phyloP scores from a whole-genome alignment of 53 echinoderm and acorn worm genomes.

The Hippasteria phrygiana region DNA sequence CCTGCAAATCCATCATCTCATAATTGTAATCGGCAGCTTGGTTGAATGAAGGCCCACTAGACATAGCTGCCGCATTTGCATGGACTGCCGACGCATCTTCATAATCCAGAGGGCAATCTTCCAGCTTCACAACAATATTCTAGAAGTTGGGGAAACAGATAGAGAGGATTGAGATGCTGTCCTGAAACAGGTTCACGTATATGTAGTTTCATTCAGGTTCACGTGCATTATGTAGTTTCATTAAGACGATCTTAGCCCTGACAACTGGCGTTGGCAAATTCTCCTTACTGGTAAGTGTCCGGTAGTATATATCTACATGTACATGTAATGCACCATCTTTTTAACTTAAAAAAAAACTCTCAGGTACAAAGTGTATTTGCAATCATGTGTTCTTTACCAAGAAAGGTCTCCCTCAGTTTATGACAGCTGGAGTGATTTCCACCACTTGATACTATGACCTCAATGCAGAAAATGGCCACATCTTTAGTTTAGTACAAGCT shows the following conservation, averaged over 20 bases:
- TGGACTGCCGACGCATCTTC: slow-evolving; percentile 1
- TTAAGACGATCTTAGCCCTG: neutral
- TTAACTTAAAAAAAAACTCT: too few species aligned
- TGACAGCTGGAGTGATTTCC: too few species aligned
- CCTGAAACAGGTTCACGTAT: neutral
- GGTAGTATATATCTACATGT: neutral
- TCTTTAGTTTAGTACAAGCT: too few species aligned
- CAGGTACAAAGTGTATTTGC: too few species aligned
- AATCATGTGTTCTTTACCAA: too few species aligned
- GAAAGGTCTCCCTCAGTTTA: too few species aligned
- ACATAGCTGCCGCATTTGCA: neutral
- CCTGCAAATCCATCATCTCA: slow-evolving; percentile 7
- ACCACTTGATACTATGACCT: too few species aligned
- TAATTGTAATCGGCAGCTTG: slow-evolving; percentile 1
- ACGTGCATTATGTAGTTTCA: neutral
- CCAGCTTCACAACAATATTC: slow-evolving; percentile 53
- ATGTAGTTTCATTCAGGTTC: neutral
- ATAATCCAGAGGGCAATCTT: slow-evolving; percentile 6
- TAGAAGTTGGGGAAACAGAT: slow-evolving; percentile 52
- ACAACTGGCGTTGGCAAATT: too few species aligned
- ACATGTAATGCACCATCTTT: neutral
- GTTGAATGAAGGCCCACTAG: neutral
- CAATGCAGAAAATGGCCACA: too few species aligned
- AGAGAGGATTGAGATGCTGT: slow-evolving; percentile 9
- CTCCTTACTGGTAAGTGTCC: neutral